Base-by-base conservation (phyloP, 2,113 vertebrate genomes). In the Strix aluco region DNA sequence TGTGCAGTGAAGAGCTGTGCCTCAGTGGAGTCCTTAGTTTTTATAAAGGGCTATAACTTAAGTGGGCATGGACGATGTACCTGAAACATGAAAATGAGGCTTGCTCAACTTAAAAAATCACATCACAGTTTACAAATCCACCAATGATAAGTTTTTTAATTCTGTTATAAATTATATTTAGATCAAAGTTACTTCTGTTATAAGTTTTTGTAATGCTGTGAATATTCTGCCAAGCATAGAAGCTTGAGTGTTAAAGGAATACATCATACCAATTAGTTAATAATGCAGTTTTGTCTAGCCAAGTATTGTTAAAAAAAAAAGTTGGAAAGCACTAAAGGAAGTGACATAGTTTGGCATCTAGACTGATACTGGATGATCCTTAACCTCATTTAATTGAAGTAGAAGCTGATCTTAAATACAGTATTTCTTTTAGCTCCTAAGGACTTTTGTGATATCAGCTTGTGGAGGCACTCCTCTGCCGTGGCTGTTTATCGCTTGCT, bases 201-300 rank as follows among this genome's bases (percentile, higher is more conserved):
- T 3, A 79, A 58, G 16, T 19, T 55, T 86, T 74, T 80, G 34
- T 79, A 82, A 66, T 80, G 18, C 29, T 70, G 0, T 62, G 62
- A 77, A 44, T 69, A 52, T 30, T 57, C 38, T 94, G 84, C 63
- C 93, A 95, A 80, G 58, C 18, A 46, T 58, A 80, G 87, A 93
- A 92, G 7, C 34, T 49, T 58, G 36, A 74, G 63, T 52, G 61
- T 86, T 96, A 74, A 78, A 91, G 65, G 93, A 91, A 92, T 93
- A 90, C 89, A 88, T 94, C 84, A 81, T 69, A 89, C 17, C 90
- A 77, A 94, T 95, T 96, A 94, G 78, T 81, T 94, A 92, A 96
- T 83, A 58, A 88, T 83, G n/a, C 75, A 30, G 57, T 72, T 89
- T 81, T 85, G 73, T 71, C 86, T 87, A 73, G 96, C 89, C 87